phyloP scores from a whole-genome alignment of 2,797 vertebrate genomes.

The Scolopax rusticola region DNA sequence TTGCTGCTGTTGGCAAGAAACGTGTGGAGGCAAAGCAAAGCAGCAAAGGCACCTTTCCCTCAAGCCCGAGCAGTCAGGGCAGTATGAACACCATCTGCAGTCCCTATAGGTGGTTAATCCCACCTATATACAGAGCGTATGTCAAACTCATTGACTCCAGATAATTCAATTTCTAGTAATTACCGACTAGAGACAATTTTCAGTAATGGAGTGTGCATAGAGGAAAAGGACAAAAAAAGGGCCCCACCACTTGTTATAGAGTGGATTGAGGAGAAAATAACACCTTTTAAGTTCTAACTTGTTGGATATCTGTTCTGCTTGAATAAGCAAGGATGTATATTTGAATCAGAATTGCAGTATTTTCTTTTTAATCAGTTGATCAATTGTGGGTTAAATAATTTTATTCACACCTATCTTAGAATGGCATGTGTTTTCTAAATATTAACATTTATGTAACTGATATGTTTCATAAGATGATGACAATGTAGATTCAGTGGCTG shows the following conservation, averaged over 20 bases:
- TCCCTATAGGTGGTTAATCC: conserved; percentile 31
- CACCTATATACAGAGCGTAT: neutral
- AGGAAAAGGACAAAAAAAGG: neutral
- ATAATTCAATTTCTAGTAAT: conserved; percentile 7
- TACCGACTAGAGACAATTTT: neutral
- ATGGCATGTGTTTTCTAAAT: neutral
- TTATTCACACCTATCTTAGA: neutral
- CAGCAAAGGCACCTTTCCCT: neutral
- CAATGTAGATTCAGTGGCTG: neutral
- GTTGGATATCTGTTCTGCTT: neutral
- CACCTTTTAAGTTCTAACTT: neutral
- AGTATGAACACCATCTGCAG: conserved; percentile 16
- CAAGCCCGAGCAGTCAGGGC: neutral
- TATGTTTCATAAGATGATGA: neutral
- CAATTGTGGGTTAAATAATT: neutral
- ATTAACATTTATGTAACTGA: neutral
- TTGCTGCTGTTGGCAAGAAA: neutral
- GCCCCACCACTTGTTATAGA: neutral
- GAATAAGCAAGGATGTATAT: neutral
- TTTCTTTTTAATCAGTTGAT: neutral
- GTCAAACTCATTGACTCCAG: neutral
- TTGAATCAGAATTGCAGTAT: neutral
- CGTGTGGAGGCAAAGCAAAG: neutral
- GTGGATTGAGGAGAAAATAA: neutral
- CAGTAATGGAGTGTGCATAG: neutral